phyloP scores from a whole-genome alignment of 2,113 vertebrate genomes.

The Gobiocypris rarus region DNA sequence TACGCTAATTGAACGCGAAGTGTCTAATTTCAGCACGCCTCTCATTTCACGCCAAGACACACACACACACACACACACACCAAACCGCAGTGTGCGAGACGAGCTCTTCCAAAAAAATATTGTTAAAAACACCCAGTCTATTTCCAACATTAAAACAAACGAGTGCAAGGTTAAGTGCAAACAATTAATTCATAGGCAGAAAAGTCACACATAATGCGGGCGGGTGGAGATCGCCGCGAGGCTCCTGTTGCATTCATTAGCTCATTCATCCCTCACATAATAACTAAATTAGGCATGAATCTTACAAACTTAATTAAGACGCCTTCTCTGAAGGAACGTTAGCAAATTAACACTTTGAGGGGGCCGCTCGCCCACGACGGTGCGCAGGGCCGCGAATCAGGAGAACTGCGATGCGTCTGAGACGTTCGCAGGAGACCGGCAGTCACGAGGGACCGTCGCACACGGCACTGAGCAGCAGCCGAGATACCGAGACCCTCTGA shows the following conservation, averaged over 20 bases:
- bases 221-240: constrained; percentile 61
- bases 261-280: constrained; percentile 68
- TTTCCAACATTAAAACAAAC: constrained; percentile 63
- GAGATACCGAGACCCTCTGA: constrained; percentile 11
- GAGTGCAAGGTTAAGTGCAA: constrained; percentile 63
- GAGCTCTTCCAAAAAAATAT: constrained; percentile 43
- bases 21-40: constrained; percentile 23
- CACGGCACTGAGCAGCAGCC: constrained; percentile 16
- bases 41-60: constrained; percentile 1
- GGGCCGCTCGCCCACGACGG: constrained; percentile 52
- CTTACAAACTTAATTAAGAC: constrained; percentile 76
- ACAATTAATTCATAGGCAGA: constrained; percentile 64
- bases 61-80: background rate
- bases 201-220: constrained; percentile 51
- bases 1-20: constrained; percentile 27
- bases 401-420: constrained; percentile 33
- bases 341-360: constrained; percentile 75
- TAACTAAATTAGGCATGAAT: constrained; percentile 77
- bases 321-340: constrained; percentile 69
- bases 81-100: constrained; percentile 7
- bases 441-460: constrained; percentile 18
- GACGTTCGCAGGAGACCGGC: constrained; percentile 37
- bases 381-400: constrained; percentile 42
- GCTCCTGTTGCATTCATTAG: constrained; percentile 69
- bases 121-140: constrained; percentile 33